A percentile compares a stretch with the other conserved stretches of the same genome.
Conservation (phyloP, 2,888 invertebrate species). For the Cybosia mesomella region DNA sequence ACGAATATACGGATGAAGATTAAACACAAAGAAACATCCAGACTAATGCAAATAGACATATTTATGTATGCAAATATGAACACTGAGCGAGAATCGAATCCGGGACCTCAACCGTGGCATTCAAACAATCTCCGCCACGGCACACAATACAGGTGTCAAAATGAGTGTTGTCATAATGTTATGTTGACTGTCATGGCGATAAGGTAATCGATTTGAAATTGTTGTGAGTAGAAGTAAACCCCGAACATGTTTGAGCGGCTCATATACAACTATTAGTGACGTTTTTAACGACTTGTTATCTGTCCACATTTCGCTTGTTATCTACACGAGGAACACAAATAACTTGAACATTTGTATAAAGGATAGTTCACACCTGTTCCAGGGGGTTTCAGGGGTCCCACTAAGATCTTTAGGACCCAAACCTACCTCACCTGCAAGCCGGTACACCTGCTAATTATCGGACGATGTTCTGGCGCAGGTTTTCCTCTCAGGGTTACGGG, state of each 20-base stretch:
- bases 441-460: no score
- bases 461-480: no score
- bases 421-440: no score
- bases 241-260: not conserved
- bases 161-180: no score
- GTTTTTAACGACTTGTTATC: not conserved
- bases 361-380: no score
- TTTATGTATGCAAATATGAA: not conserved
- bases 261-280: not conserved
- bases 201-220: constrained; percentile 3
- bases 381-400: no score
- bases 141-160: not conserved
- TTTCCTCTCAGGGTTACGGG: no score
- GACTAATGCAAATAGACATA: no score
- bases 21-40: no score
- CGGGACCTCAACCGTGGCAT: not conserved
- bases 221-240: not conserved
- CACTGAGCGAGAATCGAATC: not conserved
- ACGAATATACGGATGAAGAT: no score
- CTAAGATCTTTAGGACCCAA: no score
- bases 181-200: not conserved
- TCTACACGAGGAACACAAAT: not conserved
- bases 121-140: not conserved
- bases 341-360: not conserved
- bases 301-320: not conserved